These are phyloP conservation scores for Euspilapteryx auroguttella DNA, from an alignment of 2,888 invertebrate genomes.

Conservation along the genomic window DNA sequence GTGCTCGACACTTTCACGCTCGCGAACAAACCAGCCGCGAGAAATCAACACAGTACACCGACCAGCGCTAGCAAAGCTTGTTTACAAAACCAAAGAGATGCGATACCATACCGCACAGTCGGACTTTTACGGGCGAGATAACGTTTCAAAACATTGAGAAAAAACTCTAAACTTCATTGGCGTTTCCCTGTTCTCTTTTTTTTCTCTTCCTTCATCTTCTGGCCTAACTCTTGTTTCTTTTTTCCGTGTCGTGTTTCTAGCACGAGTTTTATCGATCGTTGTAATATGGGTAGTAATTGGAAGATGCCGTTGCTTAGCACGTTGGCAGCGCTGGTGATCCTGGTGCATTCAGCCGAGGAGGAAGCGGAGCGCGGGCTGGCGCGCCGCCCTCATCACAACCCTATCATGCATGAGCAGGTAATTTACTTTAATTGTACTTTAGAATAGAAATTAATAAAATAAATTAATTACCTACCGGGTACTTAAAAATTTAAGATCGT, in stretches of 20 bases:
- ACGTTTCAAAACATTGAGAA: no score
- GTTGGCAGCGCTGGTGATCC: slow-evolving; percentile 49
- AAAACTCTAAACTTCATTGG: no score
- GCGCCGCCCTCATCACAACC: slow-evolving; percentile 21
- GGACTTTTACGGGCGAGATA: no score
- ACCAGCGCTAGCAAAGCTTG: no score
- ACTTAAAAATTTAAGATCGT: no score
- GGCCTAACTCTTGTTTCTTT: slow-evolving; percentile 17
- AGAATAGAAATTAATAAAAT: no score
- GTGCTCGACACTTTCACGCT: background rate
- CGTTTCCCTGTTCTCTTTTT: slow-evolving; percentile 15
- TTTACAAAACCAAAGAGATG: background rate
- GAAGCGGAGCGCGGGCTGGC: slow-evolving; percentile 26
- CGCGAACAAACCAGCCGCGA: background rate
- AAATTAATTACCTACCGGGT: no score
- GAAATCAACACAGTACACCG: background rate
- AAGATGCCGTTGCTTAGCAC: slow-evolving; percentile 48
- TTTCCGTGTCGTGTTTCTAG: slow-evolving; percentile 12
- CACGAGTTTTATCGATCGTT: slow-evolving; percentile 8
- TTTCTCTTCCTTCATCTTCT: slow-evolving; percentile 17
- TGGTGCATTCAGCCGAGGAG: slow-evolving; percentile 45
- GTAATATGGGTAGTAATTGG: slow-evolving; percentile 47
- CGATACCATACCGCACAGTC: background rate
- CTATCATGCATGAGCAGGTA: slow-evolving; percentile 40
- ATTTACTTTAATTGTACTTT: no score